phyloP scores from a whole-genome alignment of 2,113 vertebrate species.

The Piaya cayana region DNA sequence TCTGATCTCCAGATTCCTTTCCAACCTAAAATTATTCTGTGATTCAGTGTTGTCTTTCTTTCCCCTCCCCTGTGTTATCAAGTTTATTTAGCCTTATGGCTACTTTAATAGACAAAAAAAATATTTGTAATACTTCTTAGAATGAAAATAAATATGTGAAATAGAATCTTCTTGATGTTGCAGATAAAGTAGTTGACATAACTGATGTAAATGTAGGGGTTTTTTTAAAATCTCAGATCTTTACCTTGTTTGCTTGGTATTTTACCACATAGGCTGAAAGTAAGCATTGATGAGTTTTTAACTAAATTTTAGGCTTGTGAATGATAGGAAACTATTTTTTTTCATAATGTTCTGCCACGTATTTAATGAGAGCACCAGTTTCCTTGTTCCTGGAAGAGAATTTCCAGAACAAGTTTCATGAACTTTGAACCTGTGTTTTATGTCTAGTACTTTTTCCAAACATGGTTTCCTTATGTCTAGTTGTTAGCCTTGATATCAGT shows the following conservation, averaged over 20 bases:
- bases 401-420: neutral
- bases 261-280: neutral
- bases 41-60: neutral
- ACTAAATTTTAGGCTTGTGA: neutral
- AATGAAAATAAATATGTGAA: neutral
- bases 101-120: neutral
- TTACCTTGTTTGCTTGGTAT: neutral
- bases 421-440: slow-evolving; percentile 14
- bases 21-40: neutral
- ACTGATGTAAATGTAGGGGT: neutral
- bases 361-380: neutral
- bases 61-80: neutral
- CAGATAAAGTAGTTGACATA: neutral
- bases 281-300: neutral
- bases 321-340: neutral
- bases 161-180: neutral
- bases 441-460: neutral
- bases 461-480: neutral
- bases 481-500: neutral
- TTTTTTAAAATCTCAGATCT: neutral
- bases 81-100: neutral
- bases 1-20: neutral
- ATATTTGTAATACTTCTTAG: neutral
- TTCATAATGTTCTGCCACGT: neutral
- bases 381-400: slow-evolving; percentile 1